Evolutionary conservation across 2,797 vertebrate species (phyloP), one percentile per base, ranked within the genome.

Genomic region (Chrysocyon brachyurus): DNA sequence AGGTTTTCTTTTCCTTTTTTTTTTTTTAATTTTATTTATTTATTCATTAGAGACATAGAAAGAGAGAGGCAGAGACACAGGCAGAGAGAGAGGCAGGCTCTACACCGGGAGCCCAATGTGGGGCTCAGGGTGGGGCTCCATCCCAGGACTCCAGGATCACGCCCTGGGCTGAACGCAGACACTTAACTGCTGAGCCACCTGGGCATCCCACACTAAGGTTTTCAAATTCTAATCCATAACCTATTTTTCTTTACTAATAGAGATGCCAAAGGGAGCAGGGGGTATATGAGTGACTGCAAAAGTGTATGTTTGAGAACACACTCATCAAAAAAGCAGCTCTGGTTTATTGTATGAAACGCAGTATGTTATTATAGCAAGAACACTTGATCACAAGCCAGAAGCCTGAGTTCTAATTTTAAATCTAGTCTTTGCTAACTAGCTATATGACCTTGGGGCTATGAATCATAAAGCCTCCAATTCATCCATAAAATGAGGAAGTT

Each of bases 401-500:
- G 46, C 11, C 49, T 54, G 31, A n/a, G 9, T 91, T 92, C 63
- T 57, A 83, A 7, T 85, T 15, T 89, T 82, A 90, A 83, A 87
- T 95, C 33, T 81, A 61, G 15, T 59, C 24, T 17, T 81, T 91
- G 59, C 52, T 78, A 94, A 90, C 33, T 72, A 92, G 19, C 61
- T 89, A 24, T 79, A 36, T 64, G 61, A 72, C 16, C 49, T 86
- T 92, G 52, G 31, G 52, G 5, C 78, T 57, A 68, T 68, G 33
- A 82, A 75, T 87, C 70, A 75, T 40, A 96, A 87, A 36, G 6
- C 15, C 10, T 93, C 12, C n/a, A 85, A 85, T 64, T 93, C 40
- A 77, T 17, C 70, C 70, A 72, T 63, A 91, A 96, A 94, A 84
- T 68, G 26, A 87, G 5, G 14, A 78, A 33, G 12, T 73, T 95